A percentile compares a stretch with the other conserved stretches of the same genome.
These are phyloP conservation scores for Corydoras sp. DNA, from an alignment of 2,113 vertebrate genomes.

Conservation along the genomic window DNA sequence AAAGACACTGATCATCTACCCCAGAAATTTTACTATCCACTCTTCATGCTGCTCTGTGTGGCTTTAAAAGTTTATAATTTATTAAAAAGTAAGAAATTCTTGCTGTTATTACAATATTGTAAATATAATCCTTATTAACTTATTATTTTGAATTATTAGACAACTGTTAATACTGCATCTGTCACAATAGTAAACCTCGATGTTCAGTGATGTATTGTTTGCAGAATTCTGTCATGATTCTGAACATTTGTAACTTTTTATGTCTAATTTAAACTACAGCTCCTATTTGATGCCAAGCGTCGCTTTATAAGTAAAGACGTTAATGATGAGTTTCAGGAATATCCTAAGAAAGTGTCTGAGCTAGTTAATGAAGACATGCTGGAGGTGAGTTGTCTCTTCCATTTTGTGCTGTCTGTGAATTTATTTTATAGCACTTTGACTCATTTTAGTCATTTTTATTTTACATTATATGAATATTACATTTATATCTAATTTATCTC, in stretches of 20 bases:
- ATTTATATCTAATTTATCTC: no score
- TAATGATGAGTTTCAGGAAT: conserved; percentile 50
- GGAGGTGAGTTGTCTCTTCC: conserved; percentile 32
- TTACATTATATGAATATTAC: background rate
- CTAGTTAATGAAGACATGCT: conserved; percentile 47
- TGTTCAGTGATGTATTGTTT: no score
- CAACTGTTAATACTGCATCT: no score
- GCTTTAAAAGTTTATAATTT: no score
- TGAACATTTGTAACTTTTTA: background rate
- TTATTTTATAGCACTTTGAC: background rate
- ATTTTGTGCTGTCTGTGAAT: background rate
- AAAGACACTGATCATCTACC: no score
- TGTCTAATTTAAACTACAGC: conserved; percentile 25
- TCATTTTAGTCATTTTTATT: background rate
- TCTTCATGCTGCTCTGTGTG: no score
- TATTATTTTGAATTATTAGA: no score
- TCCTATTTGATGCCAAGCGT: conserved; percentile 55
- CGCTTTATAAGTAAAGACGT: conserved; percentile 29
- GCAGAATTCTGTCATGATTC: background rate
- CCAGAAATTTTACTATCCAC: no score
- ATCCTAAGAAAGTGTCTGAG: conserved; percentile 37
- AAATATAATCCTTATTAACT: no score
- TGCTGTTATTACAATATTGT: no score
- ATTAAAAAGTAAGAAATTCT: no score
- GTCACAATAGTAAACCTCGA: no score